Percentiles rank a stretch among this genome's conserved stretches.
Evolutionary conservation across 2,888 invertebrate species (phyloP).

Genomic region (Coelopa pilipes): DNA sequence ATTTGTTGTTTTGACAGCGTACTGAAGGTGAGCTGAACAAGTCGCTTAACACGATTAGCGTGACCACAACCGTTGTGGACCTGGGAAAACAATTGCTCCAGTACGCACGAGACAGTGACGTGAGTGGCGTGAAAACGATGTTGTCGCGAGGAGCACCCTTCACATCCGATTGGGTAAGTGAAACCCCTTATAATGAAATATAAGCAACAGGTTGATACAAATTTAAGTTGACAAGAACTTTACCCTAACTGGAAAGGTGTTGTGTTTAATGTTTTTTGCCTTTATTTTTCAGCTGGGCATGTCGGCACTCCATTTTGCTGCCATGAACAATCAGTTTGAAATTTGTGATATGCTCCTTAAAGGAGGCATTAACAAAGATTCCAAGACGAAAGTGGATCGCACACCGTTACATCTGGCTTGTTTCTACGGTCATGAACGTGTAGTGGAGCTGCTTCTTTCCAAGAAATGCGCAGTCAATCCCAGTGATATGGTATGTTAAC

Average conservation of each 20-base stretch:
- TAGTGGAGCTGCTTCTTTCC: conserved; percentile 76
- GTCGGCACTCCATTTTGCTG: conserved; percentile 88
- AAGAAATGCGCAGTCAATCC: conserved; percentile 80
- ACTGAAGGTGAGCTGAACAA: conserved; percentile 55
- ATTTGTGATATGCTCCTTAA: conserved; percentile 84
- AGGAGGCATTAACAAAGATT: conserved; percentile 89
- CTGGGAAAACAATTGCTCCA: conserved; percentile 85
- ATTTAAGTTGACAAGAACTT: conserved; percentile 1
- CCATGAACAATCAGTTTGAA: conserved; percentile 81
- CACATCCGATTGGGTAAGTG: conserved; percentile 88
- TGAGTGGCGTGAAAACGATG: conserved; percentile 78
- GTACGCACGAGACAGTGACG: conserved; percentile 82
- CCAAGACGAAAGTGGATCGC: conserved; percentile 90
- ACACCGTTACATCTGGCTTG: conserved; percentile 92
- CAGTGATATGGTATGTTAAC: conserved; percentile 76
- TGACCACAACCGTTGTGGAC: conserved; percentile 71
- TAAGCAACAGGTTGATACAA: conserved; percentile 32
- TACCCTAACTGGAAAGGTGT: too few species aligned
- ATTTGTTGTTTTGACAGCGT: conserved; percentile 47
- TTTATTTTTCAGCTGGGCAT: conserved; percentile 78
- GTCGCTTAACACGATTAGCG: conserved; percentile 46
- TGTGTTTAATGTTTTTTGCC: conserved; percentile 10
- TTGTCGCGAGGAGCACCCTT: conserved; percentile 91
- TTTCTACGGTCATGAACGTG: conserved; percentile 81
- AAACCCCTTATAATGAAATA: conserved; percentile 2